phyloP scores from a whole-genome alignment of 2,888 invertebrate genomes.

The Omphaloscelis lunosa region DNA sequence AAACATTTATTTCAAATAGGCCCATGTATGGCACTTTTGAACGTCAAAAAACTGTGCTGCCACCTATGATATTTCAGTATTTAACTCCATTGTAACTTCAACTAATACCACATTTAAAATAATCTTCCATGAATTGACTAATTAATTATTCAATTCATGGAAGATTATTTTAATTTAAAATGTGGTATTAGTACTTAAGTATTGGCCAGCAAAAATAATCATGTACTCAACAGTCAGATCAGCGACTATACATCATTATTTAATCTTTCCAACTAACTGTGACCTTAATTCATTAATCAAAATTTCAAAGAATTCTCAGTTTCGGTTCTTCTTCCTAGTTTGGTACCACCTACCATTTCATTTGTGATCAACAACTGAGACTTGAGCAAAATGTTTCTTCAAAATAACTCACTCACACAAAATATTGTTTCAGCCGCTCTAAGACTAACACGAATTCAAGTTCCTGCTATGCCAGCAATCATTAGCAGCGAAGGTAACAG shows the following conservation, averaged over 20 bases:
- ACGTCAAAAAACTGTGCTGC: too few relatives aligned
- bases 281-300: too few relatives aligned
- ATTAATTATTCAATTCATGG: too few relatives aligned
- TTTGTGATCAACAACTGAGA: background rate
- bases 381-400: background rate
- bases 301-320: background rate
- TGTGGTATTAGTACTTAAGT: too few relatives aligned
- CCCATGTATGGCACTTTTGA: too few relatives aligned
- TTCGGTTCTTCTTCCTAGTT: background rate
- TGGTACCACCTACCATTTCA: background rate
- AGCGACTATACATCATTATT: background rate
- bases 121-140: background rate
- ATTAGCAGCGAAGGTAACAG: slow-evolving; percentile 55
- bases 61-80: too few relatives aligned
- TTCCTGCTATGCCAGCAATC: slow-evolving; percentile 27
- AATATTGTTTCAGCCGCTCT: slow-evolving; percentile 41
- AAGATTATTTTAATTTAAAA: too few relatives aligned
- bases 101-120: background rate
- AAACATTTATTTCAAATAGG: too few relatives aligned
- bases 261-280: background rate
- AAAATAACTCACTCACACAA: slow-evolving; percentile 26
- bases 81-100: background rate
- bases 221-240: background rate
- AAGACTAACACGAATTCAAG: slow-evolving; percentile 37
- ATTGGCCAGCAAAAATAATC: background rate